Evolutionary conservation across 23 tunicate species (phyloP).

Genomic region (Oikopleura vanhoeffeni): DNA sequence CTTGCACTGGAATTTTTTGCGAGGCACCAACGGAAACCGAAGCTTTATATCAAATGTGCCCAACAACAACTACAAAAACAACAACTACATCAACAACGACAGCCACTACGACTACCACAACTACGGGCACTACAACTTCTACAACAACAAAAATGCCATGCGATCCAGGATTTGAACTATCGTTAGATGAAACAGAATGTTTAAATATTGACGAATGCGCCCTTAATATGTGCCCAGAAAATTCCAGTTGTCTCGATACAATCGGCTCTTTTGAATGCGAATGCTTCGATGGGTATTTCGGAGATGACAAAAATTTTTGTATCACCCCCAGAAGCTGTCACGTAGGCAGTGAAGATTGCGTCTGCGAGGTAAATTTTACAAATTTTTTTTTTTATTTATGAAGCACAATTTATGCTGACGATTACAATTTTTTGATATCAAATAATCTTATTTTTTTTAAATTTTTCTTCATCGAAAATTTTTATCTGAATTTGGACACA

Average conservation of each 20-base stretch:
- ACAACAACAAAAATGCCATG: too few species aligned
- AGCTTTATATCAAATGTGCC: neutral
- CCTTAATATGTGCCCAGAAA: neutral
- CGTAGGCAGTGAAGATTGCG: neutral
- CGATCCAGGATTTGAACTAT: neutral
- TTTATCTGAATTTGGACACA: too few species aligned
- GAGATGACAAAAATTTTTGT: neutral
- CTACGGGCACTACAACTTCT: too few species aligned
- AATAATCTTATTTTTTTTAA: too few species aligned
- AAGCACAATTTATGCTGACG: too few species aligned
- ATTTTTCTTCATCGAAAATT: too few species aligned
- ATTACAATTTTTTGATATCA: too few species aligned
- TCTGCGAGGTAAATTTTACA: neutral
- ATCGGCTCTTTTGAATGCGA: neutral
- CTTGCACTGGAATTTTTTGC: neutral
- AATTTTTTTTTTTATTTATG: too few species aligned
- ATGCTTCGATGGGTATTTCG: neutral
- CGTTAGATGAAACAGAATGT: neutral
- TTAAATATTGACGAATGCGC: neutral
- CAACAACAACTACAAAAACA: too few species aligned
- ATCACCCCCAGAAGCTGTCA: neutral
- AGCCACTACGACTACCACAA: too few species aligned
- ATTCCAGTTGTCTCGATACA: neutral
- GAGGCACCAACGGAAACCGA: neutral
- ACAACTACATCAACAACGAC: too few species aligned